Evolutionary conservation across 2,113 vertebrate genomes (phyloP).

Genomic region (Pardalotus punctatus): DNA sequence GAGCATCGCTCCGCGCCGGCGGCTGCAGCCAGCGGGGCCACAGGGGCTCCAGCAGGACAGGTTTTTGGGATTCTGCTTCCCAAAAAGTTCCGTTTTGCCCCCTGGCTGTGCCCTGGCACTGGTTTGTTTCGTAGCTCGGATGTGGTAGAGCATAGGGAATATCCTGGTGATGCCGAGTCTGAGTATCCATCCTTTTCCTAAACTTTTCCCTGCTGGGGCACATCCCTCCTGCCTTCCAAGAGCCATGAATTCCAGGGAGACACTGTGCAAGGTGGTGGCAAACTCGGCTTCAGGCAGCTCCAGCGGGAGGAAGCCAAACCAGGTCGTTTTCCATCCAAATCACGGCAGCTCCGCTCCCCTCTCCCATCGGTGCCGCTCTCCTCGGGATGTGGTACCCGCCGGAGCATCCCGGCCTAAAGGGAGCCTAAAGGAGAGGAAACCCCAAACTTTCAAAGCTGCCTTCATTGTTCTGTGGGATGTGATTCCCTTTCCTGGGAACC

Average conservation of each 20-base stretch:
- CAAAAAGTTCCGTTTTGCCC: not conserved
- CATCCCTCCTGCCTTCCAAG: not conserved
- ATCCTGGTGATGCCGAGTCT: not conserved
- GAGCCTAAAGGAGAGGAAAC: not conserved
- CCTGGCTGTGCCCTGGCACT: not conserved
- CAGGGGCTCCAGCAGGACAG: not conserved
- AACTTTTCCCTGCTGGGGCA: rapidly evolving
- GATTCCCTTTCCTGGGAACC: not conserved
- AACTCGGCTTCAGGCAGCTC: not conserved
- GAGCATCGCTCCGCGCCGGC: not conserved
- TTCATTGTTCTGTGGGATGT: not conserved
- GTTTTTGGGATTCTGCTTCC: not conserved
- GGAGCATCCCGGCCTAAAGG: not conserved
- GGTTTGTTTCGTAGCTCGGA: not conserved
- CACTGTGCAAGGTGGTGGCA: rapidly evolving
- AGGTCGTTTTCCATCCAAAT: not conserved
- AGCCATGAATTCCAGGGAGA: not conserved
- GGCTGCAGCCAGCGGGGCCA: not conserved
- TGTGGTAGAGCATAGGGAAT: rapidly evolving
- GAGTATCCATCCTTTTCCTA: not conserved
- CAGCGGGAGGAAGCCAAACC: not conserved
- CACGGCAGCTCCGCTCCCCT: rapidly evolving
- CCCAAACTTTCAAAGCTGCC: not conserved
- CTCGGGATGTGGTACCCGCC: rapidly evolving
- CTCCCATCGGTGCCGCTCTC: not conserved